phyloP scores from a whole-genome alignment of 2,888 invertebrate genomes.

The Phortica okadai region DNA sequence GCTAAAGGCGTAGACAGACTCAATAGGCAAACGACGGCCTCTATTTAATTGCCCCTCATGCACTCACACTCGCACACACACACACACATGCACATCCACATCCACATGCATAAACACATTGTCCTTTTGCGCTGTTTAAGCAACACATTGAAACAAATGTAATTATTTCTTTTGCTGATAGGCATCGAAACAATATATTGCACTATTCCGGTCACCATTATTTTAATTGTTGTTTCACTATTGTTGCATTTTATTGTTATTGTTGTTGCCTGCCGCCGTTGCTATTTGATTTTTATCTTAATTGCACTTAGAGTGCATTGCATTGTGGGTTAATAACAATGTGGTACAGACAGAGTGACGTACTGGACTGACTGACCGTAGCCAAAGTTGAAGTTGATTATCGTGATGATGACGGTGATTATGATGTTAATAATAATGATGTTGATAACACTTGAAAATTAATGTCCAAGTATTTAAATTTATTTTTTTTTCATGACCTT shows the following conservation, averaged over 20 bases:
- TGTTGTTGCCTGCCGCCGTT: not conserved
- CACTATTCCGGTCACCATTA: conserved; percentile 57
- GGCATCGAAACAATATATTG: conserved; percentile 69
- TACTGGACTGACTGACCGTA: not conserved
- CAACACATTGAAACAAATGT: conserved; percentile 6
- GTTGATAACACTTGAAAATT: conserved; percentile 8
- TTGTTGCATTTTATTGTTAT: conserved; percentile 31
- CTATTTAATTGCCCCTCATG: not conserved
- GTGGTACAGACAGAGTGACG: not conserved
- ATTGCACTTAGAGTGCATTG: conserved; percentile 71
- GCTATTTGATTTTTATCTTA: conserved; percentile 62
- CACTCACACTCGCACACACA: not conserved
- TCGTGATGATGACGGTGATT: not conserved
- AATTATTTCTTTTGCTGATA: conserved; percentile 48
- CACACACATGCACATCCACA: not conserved
- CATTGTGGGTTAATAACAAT: conserved; percentile 68
- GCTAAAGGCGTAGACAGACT: not conserved
- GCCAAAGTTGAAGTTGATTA: not conserved
- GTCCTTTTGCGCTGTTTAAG: not conserved
- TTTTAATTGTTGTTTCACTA: conserved; percentile 63
- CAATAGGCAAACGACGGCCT: not conserved
- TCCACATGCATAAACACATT: not conserved
- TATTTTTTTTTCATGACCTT: not conserved
- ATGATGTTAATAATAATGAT: conserved; percentile 1
- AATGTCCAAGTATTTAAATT: not conserved